Base-by-base conservation (phyloP, 1,140 invertebrate genomes). In the Rhyzopertha dominica region DNA sequence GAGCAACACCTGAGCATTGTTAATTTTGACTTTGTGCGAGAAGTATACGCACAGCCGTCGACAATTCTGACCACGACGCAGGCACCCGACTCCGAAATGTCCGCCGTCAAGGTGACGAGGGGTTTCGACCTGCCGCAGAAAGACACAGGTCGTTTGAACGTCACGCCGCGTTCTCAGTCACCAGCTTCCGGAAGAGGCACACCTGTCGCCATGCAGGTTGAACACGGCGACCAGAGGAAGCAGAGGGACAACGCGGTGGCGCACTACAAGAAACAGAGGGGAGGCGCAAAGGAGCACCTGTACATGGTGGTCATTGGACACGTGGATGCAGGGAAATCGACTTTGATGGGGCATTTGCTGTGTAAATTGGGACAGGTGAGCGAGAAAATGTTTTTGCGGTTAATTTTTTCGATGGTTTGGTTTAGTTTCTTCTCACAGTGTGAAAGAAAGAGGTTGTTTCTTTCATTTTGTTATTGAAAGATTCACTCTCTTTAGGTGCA, bases 311-410 rank as follows among this genome's bases (percentile, higher is more conserved):
- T 97, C 1, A 91, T 96, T 58, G 97, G 97, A 29, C 96, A 99
- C 76, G 97, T 99, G 3, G 97, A 99, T 77, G 95, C 95, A 47
- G 97, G 97, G 0, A 99, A 99, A 72, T 96, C 92, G 61, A 99
- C 96, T 0, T 65, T 99, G 12, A 93, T 99, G 82, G 97, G 97
- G 0, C 88, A 97, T 64, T 66, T 99, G 9, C 70, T 99, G 0
- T 96, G 83, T 62, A 80, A 87, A 51, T 68, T 98, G 13, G 95
- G 94, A 12, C 84, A 88, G 68, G 90, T 99, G 1, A 34, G 48
- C 41, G 16, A 16, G 10, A 14, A 41, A 35, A 10, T 8, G 22
- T 34, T 43, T 43, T 26, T 8, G 7, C 24, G 24, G 7, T n/a
- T 8, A 26, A 26, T n/a, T n/a, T n/a, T n/a, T n/a, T n/a, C n/a